Percentiles rank a stretch among this genome's conserved stretches.
These are phyloP conservation scores for Sylvilagus floridanus DNA, from an alignment of 2,797 vertebrate genomes.

Conservation along the genomic window DNA sequence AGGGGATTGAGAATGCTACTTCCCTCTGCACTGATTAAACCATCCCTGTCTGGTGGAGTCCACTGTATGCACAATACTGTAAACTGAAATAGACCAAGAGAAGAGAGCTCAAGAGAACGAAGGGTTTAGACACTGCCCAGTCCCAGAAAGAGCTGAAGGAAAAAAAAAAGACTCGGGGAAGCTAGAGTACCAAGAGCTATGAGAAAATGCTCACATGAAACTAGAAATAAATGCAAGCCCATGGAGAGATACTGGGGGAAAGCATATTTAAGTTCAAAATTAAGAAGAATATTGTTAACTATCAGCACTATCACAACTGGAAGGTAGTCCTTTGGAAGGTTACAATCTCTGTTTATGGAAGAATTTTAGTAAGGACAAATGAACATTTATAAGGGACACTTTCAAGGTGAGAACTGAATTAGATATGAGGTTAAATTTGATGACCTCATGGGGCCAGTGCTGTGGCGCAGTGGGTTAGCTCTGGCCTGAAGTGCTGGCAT, in stretches of 20 bases:
- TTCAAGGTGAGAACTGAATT: neutral
- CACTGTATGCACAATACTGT: neutral
- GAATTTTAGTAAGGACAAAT: neutral
- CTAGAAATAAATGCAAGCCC: conserved; percentile 22
- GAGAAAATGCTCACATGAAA: conserved; percentile 38
- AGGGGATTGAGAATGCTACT: neutral
- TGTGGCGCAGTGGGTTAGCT: too few relatives aligned
- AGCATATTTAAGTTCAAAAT: conserved; percentile 44
- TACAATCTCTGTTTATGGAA: neutral
- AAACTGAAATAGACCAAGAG: neutral
- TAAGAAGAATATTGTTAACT: neutral
- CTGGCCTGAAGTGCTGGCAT: too few relatives aligned
- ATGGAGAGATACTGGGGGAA: neutral
- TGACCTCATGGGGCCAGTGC: neutral
- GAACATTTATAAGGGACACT: neutral
- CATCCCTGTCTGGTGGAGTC: neutral
- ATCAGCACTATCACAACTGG: neutral
- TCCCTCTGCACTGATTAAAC: neutral
- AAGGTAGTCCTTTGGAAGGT: neutral
- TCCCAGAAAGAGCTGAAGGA: neutral
- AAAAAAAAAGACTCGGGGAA: neutral
- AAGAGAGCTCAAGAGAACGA: neutral
- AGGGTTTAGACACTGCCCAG: neutral
- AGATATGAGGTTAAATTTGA: neutral
- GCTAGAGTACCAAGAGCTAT: conserved; percentile 5